phyloP scores from a whole-genome alignment of 2,888 invertebrate genomes.

The Halocaridina rubra region DNA sequence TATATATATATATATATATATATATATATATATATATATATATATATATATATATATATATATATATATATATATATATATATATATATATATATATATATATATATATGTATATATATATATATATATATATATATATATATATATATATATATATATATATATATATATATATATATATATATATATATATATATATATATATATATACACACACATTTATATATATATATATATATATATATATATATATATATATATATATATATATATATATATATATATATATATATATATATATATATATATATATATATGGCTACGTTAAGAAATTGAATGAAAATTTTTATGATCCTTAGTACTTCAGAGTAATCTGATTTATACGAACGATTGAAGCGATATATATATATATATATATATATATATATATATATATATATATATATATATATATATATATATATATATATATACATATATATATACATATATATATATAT shows the following conservation, averaged over 20 bases:
- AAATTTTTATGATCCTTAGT: not conserved
- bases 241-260: slow-evolving; percentile 4
- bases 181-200: slow-evolving; percentile 5
- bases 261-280: slow-evolving; percentile 8
- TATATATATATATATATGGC: not conserved
- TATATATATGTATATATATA: slow-evolving; percentile 1
- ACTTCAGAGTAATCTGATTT: not conserved
- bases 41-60: slow-evolving; percentile 1
- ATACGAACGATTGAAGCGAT: not conserved
- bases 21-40: not conserved
- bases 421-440: not conserved
- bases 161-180: slow-evolving; percentile 1
- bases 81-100: slow-evolving; percentile 1
- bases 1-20: not conserved
- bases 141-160: slow-evolving; percentile 1
- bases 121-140: not conserved
- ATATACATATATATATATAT: not conserved
- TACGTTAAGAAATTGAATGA: not conserved
- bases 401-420: not conserved
- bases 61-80: not conserved
- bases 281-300: slow-evolving; percentile 8
- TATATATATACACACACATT: not conserved
- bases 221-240: not conserved
- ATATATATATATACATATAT: not conserved
- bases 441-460: not conserved